phyloP scores from a whole-genome alignment of 2,113 vertebrate genomes.

The Chloropsis hardwickii region DNA sequence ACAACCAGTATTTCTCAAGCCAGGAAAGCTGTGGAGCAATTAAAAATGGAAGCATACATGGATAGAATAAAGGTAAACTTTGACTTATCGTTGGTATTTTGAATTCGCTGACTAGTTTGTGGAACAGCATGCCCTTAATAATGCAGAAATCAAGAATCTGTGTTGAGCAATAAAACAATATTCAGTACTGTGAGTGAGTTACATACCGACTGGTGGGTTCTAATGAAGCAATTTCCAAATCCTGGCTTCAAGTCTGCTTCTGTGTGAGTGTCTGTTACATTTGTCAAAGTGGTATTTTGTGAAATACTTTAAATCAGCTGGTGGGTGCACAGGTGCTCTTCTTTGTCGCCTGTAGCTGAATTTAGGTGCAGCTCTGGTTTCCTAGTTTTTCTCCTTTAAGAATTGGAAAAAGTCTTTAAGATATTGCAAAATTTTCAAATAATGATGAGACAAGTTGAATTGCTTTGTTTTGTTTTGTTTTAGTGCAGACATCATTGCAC shows the following conservation, averaged over 20 bases:
- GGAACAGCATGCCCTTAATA: neutral
- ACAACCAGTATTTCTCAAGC: conserved; percentile 95
- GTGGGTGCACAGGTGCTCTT: neutral
- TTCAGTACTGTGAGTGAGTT: neutral
- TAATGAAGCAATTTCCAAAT: neutral
- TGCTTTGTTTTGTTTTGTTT: neutral
- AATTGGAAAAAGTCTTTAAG: neutral
- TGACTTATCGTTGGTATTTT: neutral
- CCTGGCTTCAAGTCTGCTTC: neutral
- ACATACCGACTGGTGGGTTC: neutral
- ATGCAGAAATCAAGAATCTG: neutral
- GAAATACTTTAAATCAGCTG: neutral
- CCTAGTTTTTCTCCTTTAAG: neutral
- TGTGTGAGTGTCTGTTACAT: neutral
- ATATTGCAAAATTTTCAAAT: neutral
- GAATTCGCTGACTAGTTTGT: neutral
- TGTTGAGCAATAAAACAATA: neutral
- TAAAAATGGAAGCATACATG: conserved; percentile 99
- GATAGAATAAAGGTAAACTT: conserved; percentile 92
- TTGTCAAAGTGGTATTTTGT: neutral
- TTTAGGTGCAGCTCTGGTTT: neutral
- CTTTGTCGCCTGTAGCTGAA: neutral
- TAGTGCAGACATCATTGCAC: neutral
- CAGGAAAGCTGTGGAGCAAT: conserved; percentile 94
- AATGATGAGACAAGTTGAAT: neutral